Evolutionary conservation across 2,113 vertebrate genomes (phyloP).

Genomic region (Pelodiscus sinensis): DNA sequence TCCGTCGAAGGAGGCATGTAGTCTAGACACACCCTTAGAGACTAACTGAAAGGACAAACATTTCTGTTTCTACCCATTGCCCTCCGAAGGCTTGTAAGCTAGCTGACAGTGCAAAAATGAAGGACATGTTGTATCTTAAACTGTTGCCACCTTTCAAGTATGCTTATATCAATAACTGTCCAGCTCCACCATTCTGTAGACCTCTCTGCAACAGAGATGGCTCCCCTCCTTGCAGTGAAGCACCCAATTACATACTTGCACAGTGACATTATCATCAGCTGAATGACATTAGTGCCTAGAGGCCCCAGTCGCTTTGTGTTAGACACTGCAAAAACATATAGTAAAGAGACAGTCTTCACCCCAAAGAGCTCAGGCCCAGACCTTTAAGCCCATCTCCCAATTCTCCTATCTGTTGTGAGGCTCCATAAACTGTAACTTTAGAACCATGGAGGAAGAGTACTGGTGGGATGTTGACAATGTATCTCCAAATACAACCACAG

Average conservation of each 20-base stretch:
- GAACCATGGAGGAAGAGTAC: neutral
- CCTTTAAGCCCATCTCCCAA: neutral
- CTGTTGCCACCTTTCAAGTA: neutral
- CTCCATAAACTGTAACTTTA: neutral
- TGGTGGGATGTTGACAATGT: neutral
- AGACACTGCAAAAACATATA: neutral
- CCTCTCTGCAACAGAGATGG: neutral
- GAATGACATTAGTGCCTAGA: neutral
- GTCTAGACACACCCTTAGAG: too few relatives aligned
- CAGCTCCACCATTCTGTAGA: neutral
- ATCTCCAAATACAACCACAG: neutral
- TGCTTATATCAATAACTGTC: slow-evolving; percentile 24
- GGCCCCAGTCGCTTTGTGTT: neutral
- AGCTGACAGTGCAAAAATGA: neutral
- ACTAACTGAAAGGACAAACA: neutral
- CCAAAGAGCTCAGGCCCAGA: neutral
- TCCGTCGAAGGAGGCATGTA: too few relatives aligned
- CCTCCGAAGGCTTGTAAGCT: neutral
- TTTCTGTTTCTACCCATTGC: neutral
- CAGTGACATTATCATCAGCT: neutral
- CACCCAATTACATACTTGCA: neutral
- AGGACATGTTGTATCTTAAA: slow-evolving; percentile 7
- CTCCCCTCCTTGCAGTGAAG: rapidly evolving
- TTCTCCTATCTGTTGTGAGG: neutral
- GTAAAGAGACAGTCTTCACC: neutral